Evolutionary conservation across 2,797 vertebrate species (phyloP).

Genomic region (Merluccius polli): DNA sequence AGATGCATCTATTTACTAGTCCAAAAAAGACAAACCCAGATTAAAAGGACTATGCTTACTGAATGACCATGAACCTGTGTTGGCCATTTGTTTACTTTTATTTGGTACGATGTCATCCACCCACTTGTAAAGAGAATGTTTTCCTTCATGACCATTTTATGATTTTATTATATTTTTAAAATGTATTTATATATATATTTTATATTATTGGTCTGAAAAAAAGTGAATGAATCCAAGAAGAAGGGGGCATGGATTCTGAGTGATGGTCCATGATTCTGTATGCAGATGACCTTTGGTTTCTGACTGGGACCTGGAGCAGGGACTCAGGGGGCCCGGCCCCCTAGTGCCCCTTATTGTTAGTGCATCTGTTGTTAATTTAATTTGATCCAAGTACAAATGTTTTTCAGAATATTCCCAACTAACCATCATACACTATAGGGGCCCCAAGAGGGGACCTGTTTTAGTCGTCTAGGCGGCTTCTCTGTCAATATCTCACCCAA

Average conservation of each 20-base stretch:
- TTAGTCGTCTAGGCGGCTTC: neutral
- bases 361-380: neutral
- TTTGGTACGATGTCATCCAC: neutral
- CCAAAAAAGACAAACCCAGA: neutral
- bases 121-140: too few species aligned
- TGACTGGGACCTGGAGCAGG: neutral
- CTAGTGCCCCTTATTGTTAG: neutral
- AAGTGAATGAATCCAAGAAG: neutral
- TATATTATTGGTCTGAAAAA: neutral
- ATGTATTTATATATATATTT: too few species aligned
- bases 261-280: neutral
- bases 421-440: too few species aligned
- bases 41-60: slow-evolving; percentile 3
- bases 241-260: neutral
- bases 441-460: neutral
- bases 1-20: neutral
- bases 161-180: too few species aligned
- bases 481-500: too few species aligned
- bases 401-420: neutral
- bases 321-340: too few species aligned
- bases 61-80: neutral
- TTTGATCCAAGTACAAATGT: neutral
- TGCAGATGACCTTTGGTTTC: neutral
- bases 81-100: neutral
- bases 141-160: too few species aligned